These are phyloP conservation scores for Typhlichthys eigenmanni DNA, from an alignment of 2,797 vertebrate species.

Conservation along the genomic window DNA sequence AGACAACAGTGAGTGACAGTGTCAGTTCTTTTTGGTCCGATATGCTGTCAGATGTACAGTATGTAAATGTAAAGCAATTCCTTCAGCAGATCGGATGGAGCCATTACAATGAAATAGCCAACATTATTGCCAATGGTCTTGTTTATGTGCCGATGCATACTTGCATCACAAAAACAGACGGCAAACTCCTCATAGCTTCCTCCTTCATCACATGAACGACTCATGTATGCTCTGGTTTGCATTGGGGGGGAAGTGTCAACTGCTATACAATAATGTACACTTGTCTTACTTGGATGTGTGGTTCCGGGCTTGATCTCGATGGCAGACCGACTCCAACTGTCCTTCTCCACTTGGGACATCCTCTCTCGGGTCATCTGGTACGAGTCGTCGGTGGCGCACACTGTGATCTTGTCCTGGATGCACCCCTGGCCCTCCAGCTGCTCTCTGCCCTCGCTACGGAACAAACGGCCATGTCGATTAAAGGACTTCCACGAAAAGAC, in stretches of 20 bases:
- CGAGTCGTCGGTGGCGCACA: conserved; percentile 84
- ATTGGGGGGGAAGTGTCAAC: too few relatives aligned
- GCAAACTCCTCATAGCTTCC: too few relatives aligned
- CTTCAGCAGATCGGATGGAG: background rate
- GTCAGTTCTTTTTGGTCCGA: too few relatives aligned
- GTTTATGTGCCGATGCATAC: too few relatives aligned
- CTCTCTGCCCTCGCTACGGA: conserved; percentile 74
- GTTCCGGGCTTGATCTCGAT: conserved; percentile 80
- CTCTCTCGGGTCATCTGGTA: conserved; percentile 80
- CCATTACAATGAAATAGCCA: background rate
- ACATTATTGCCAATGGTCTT: too few relatives aligned
- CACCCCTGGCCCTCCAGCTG: conserved; percentile 83
- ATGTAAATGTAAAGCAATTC: too few relatives aligned
- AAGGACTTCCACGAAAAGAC: background rate
- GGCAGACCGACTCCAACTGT: conserved; percentile 78
- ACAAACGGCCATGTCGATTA: conserved; percentile 11
- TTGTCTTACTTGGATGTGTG: conserved; percentile 74
- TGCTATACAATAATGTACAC: background rate
- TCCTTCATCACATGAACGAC: too few relatives aligned
- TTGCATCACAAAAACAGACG: too few relatives aligned
- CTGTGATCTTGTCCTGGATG: conserved; percentile 86
- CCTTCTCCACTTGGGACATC: conserved; percentile 80
- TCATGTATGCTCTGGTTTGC: too few relatives aligned
- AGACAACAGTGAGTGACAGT: background rate
- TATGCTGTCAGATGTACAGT: background rate